These are phyloP conservation scores for Eilema sororculum DNA, from an alignment of 2,888 invertebrate species.

Conservation along the genomic window DNA sequence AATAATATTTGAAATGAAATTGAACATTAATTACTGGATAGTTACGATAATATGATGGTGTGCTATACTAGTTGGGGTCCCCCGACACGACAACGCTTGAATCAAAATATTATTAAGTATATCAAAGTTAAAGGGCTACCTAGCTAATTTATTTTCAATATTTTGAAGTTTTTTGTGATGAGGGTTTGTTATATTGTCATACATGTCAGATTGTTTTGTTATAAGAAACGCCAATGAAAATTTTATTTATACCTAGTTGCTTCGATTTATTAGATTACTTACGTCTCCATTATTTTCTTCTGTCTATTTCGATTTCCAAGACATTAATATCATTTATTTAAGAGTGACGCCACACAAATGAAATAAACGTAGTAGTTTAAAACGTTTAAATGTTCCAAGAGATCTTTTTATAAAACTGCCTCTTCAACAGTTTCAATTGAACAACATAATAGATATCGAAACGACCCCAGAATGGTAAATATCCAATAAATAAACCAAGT, in stretches of 20 bases:
- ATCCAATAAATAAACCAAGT: conserved; percentile 15
- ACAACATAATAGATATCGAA: conserved; percentile 5
- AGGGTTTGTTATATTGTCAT: too few relatives aligned
- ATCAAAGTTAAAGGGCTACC: too few relatives aligned
- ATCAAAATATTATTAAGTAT: too few relatives aligned
- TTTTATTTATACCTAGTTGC: not conserved
- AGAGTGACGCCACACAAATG: not conserved
- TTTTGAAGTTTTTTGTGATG: too few relatives aligned
- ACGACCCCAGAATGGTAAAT: conserved; percentile 10
- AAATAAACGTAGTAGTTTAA: not conserved
- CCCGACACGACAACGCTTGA: too few relatives aligned
- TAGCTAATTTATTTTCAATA: too few relatives aligned
- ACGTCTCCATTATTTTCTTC: not conserved
- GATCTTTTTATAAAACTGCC: not conserved
- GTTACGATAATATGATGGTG: too few relatives aligned
- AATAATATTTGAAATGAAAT: too few relatives aligned
- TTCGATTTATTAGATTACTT: not conserved
- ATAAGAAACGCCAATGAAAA: not conserved
- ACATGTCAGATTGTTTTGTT: too few relatives aligned
- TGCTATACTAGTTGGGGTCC: too few relatives aligned
- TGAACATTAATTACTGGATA: too few relatives aligned
- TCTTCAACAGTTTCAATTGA: conserved; percentile 6
- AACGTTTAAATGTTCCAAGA: not conserved
- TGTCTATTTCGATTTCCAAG: not conserved
- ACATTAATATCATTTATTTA: not conserved